Evolutionary conservation across 2,797 vertebrate species (phyloP).

Genomic region (Sebastes goodei): DNA sequence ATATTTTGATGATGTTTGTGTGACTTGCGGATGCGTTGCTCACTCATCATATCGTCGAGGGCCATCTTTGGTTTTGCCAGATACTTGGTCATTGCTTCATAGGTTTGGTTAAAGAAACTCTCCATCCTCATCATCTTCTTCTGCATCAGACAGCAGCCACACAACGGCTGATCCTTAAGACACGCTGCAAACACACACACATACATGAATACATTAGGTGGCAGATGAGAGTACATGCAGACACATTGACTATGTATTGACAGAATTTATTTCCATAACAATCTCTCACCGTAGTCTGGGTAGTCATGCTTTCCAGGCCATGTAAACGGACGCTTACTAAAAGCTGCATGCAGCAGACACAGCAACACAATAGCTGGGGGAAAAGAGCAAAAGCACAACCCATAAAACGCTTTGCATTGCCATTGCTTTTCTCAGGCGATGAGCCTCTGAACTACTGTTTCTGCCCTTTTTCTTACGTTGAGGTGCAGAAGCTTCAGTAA

Average conservation of each 20-base stretch:
- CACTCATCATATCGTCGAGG: conserved; percentile 70
- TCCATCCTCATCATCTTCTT: conserved; percentile 59
- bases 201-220: neutral
- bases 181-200: conserved; percentile 57
- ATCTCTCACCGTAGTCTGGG: conserved; percentile 30
- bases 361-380: conserved; percentile 66
- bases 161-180: conserved; percentile 53
- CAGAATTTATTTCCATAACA: neutral
- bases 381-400: neutral
- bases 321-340: neutral
- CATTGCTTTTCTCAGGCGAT: neutral
- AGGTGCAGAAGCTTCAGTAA: neutral
- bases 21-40: conserved; percentile 12
- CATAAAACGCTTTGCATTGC: neutral
- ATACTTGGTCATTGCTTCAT: conserved; percentile 1
- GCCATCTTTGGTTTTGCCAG: conserved; percentile 38
- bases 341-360: conserved; percentile 63
- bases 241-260: neutral
- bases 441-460: neutral
- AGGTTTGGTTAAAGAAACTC: conserved; percentile 58
- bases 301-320: neutral
- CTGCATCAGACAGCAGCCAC: conserved; percentile 83
- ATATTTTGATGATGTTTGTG: neutral
- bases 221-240: neutral
- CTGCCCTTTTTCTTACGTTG: neutral